Evolutionary conservation across 2,113 vertebrate genomes (phyloP).

Genomic region (Calidris pygmaea): DNA sequence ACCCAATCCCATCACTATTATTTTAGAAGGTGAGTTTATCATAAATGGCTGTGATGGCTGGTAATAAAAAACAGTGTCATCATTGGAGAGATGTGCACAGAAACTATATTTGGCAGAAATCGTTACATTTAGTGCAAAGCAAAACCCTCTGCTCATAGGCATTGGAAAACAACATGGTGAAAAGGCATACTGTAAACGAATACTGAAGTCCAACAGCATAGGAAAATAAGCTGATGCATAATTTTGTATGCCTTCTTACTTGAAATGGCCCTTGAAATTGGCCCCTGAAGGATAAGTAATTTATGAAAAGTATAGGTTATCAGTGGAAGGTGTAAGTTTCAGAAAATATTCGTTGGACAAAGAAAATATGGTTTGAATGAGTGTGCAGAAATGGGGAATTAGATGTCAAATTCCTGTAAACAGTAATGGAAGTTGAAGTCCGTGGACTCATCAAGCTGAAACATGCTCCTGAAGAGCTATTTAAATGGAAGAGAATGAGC

Average conservation of each 20-base stretch:
- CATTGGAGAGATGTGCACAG: not conserved
- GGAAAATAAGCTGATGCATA: not conserved
- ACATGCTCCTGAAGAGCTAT: not conserved
- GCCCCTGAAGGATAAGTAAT: not conserved
- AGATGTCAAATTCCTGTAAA: not conserved
- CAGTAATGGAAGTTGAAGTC: not conserved
- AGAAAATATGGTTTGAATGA: not conserved
- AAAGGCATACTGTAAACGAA: not conserved
- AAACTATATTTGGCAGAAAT: not conserved
- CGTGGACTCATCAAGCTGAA: not conserved
- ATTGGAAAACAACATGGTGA: not conserved
- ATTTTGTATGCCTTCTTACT: not conserved
- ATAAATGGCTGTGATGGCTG: not conserved
- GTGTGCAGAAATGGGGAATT: not conserved
- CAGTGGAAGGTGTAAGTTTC: not conserved
- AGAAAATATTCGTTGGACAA: not conserved
- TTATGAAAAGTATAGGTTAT: not conserved
- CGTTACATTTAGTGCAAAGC: not conserved
- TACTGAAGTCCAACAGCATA: not conserved
- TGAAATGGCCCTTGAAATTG: not conserved
- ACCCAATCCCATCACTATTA: conserved; percentile 85
- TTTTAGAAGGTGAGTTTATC: conserved; percentile 81
- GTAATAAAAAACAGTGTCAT: not conserved
- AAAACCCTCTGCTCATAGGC: not conserved
- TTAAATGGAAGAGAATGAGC: not conserved